phyloP scores from a whole-genome alignment of 2,113 vertebrate species.

The Erythrolamprus reginae region DNA sequence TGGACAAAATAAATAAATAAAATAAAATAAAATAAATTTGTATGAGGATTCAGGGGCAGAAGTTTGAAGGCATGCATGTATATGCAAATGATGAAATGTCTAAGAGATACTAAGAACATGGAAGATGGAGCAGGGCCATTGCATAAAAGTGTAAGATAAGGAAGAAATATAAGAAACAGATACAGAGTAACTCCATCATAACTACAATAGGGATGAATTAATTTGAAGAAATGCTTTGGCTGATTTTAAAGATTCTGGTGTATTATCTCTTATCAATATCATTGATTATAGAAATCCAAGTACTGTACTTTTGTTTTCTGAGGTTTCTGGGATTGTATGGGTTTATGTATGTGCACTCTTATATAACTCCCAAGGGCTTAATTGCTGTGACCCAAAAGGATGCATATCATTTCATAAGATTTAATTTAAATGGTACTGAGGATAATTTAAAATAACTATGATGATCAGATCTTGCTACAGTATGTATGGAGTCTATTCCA shows the following conservation, averaged over 20 bases:
- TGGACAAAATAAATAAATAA: no score
- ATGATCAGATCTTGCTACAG: background rate
- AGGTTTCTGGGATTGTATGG: background rate
- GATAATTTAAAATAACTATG: background rate
- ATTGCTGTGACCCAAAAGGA: background rate
- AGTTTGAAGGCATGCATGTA: background rate
- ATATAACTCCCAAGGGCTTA: background rate
- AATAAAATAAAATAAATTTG: no score
- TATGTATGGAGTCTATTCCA: background rate
- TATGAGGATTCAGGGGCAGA: background rate
- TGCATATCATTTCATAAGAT: background rate
- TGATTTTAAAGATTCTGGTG: background rate
- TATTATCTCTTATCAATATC: background rate
- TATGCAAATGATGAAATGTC: background rate
- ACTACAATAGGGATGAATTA: background rate
- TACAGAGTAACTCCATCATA: background rate
- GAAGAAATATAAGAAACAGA: background rate
- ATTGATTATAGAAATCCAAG: background rate
- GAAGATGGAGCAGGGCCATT: background rate
- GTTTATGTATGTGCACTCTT: background rate
- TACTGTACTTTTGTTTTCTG: background rate
- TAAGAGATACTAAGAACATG: background rate
- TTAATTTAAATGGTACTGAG: background rate
- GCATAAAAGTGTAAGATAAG: background rate
- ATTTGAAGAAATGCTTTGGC: background rate